Conservation (phyloP, 1,140 invertebrate species). For the Rhyacophila brunnea region DNA sequence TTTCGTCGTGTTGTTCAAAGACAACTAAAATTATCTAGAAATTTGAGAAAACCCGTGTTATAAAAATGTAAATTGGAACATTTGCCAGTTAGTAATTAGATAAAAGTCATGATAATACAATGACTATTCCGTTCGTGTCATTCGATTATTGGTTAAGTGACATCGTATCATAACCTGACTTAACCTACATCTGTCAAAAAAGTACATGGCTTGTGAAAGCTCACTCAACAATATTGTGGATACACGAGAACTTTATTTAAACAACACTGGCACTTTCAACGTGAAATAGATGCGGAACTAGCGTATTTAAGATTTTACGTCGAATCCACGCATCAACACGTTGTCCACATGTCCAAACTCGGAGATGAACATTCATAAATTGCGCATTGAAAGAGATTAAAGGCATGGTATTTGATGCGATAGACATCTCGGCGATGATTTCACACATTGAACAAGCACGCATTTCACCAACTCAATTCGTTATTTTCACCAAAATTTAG, state of each 20-base stretch:
- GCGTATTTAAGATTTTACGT: not conserved
- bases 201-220: slow-evolving; percentile 8
- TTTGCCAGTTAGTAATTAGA: too few relatives aligned
- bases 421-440: not conserved
- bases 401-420: not conserved
- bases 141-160: too few relatives aligned
- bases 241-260: not conserved
- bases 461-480: not conserved
- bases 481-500: slow-evolving; percentile 15
- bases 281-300: not conserved
- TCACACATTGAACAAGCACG: not conserved
- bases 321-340: slow-evolving; percentile 24
- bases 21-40: too few relatives aligned
- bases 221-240: not conserved
- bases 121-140: too few relatives aligned
- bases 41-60: too few relatives aligned
- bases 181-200: slow-evolving; percentile 15
- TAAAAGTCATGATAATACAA: too few relatives aligned
- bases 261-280: not conserved
- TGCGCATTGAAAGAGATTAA: not conserved
- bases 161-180: not conserved
- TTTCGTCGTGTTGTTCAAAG: too few relatives aligned
- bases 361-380: not conserved
- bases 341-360: slow-evolving; percentile 15
- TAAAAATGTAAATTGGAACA: too few relatives aligned